Evolutionary conservation across 92 coral and sea anemone species (phyloP).

Genomic region (Heliopora coerulea): DNA sequence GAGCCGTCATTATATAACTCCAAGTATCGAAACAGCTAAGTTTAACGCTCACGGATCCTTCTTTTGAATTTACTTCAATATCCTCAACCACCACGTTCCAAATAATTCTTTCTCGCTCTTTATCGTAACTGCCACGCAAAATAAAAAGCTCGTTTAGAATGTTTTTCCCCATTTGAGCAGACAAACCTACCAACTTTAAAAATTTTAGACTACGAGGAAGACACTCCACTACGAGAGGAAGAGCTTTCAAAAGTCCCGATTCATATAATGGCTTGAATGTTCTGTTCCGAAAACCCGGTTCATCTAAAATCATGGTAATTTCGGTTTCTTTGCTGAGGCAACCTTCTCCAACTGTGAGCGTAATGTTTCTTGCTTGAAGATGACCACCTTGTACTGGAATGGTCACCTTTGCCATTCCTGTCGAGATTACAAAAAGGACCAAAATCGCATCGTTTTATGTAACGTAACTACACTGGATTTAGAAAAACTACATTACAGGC

Average conservation of each 20-base stretch:
- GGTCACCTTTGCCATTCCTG: slow-evolving; percentile 11
- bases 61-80: background rate
- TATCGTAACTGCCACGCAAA: slow-evolving; percentile 12
- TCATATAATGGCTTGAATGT: slow-evolving; percentile 5
- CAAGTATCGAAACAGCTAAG: slow-evolving; percentile 2
- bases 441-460: too few relatives aligned
- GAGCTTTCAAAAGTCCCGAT: background rate
- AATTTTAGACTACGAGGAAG: slow-evolving; percentile 24
- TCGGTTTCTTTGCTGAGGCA: slow-evolving; percentile 16
- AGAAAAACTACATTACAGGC: background rate
- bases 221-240: slow-evolving; percentile 12
- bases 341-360: background rate
- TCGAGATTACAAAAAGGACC: too few relatives aligned
- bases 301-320: slow-evolving; percentile 10
- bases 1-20: background rate
- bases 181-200: background rate
- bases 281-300: background rate
- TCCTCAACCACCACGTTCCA: slow-evolving; percentile 12
- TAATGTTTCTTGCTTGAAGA: background rate
- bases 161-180: background rate
- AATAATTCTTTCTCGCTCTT: background rate
- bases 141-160: background rate
- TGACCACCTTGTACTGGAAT: slow-evolving; percentile 25
- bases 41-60: background rate
- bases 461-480: too few relatives aligned